Conservation (phyloP, 2,797 vertebrate genomes). For the Cichlasoma orientale region DNA sequence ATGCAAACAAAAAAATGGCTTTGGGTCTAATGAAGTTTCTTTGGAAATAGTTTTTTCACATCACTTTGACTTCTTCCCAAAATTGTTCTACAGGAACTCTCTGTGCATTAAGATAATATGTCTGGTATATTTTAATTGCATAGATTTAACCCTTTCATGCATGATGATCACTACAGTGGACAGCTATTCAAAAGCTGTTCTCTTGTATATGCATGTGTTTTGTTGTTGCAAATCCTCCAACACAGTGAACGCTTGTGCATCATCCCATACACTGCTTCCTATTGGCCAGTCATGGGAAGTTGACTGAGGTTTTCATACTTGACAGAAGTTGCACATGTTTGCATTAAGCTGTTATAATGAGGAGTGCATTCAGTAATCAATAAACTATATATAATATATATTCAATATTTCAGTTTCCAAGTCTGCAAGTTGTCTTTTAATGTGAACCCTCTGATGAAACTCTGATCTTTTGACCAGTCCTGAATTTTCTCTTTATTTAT, state of each 20-base stretch:
- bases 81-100: neutral
- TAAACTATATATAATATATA: neutral
- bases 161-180: too few species aligned
- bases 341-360: neutral
- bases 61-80: neutral
- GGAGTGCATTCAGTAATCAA: neutral
- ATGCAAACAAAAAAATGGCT: too few species aligned
- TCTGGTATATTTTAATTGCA: neutral
- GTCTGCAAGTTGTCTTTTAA: neutral
- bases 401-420: neutral
- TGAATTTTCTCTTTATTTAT: too few species aligned
- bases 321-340: neutral
- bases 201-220: too few species aligned
- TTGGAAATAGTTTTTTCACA: too few species aligned
- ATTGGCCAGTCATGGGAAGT: too few species aligned
- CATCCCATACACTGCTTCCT: too few species aligned
- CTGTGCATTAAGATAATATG: fast-evolving
- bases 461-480: neutral
- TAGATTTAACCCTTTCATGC: neutral
- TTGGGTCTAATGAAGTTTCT: too few species aligned
- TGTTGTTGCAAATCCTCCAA: too few species aligned
- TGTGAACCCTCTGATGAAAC: neutral
- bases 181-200: too few species aligned
- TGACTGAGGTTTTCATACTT: too few species aligned
- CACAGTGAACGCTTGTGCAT: too few species aligned